Evolutionary conservation across 2,113 vertebrate species (phyloP), one percentile per base, ranked within the genome.

Genomic region (Esox niger): DNA sequence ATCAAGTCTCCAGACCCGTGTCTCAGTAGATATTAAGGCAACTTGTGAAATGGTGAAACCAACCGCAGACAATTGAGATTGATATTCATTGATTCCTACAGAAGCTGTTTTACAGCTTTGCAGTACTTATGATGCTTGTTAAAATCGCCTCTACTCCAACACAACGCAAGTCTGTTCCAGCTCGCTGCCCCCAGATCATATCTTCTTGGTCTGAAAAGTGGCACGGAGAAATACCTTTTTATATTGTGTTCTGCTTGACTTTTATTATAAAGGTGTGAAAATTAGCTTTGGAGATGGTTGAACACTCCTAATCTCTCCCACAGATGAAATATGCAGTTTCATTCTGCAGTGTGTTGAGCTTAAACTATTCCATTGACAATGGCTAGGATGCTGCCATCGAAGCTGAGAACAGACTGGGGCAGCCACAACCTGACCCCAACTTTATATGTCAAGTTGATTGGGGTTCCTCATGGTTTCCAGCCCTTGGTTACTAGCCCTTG

Each of bases 381-480:
- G 64, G 3, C 62, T 59, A 13, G 54, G 70, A 57, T 68, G 35
- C 13, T 15, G 11, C 13, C 13, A 15, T 17, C 38, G 15, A 13
- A 38, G 13, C 10, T 13, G 35, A 15, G 11, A 13, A 13, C 65
- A 74, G n/a, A n/a, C n/a, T n/a, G n/a, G 47, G 54, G 73, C 71
- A 71, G 57, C 26, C 17, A 26, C 35, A 64, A 64, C 8, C 15
- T 66, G 68, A 72, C 63, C 66, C 47, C 60, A 63, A 31, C 68
- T 71, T 70, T 62, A 43, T 43, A 64, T 38, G 46, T 66, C 54
- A 62, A 54, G 32, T 58, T 25, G 66, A 56, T 13, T 46, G 30
- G 35, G 35, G 35, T 25, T 75, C 70, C 66, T 73, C 78, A 66
- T 73, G n/a, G n/a, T n/a, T n/a, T n/a, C n/a, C n/a, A n/a, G n/a